A percentile compares a stretch with the other conserved stretches of the same genome.
Evolutionary conservation across 2,113 vertebrate genomes (phyloP).

Genomic region (Nothocercus nigrocapillus): DNA sequence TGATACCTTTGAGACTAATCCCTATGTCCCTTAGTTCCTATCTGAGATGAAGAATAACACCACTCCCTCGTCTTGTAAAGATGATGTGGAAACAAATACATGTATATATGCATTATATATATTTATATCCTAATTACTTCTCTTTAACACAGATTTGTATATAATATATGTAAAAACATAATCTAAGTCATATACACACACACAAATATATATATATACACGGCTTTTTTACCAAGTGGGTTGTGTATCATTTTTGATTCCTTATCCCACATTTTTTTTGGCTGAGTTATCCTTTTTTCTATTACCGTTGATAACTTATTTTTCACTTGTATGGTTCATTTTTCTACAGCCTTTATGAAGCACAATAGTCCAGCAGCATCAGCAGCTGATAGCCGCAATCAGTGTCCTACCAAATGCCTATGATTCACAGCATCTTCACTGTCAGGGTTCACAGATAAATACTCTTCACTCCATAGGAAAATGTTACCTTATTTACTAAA

Average conservation of each 20-base stretch:
- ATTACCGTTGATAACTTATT: neutral
- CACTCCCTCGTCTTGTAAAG: neutral
- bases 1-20: neutral
- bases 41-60: neutral
- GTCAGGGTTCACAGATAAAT: conserved; percentile 50
- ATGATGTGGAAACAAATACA: neutral
- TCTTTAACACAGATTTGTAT: neutral
- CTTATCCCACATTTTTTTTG: neutral
- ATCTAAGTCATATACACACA: neutral
- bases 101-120: neutral
- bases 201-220: neutral
- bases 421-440: conserved; percentile 15
- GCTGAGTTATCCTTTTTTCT: neutral
- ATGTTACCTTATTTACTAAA: conserved; percentile 22
- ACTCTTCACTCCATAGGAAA: conserved; percentile 58
- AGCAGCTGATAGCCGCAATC: conserved; percentile 22
- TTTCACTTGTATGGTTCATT: conserved; percentile 34
- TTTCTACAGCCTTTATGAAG: conserved; percentile 13
- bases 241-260: neutral
- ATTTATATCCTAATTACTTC: neutral
- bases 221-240: conserved; percentile 16
- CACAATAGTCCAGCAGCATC: neutral
- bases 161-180: neutral
- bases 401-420: neutral
- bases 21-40: neutral